Evolutionary conservation across 1,140 invertebrate species (phyloP), one percentile per base, ranked within the genome.

Genomic region (Apis florea): DNA sequence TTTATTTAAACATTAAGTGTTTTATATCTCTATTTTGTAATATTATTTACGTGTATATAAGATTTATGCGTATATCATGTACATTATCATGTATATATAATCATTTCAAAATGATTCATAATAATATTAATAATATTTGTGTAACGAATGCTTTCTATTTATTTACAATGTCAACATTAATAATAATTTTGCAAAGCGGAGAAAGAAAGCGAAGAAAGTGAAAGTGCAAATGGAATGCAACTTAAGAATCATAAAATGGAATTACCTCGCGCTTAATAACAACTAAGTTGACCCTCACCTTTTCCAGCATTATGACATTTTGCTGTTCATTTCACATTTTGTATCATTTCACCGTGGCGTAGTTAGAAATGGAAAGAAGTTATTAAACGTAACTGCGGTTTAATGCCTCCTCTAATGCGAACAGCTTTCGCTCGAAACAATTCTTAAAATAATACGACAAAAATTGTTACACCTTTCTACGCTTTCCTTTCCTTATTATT

Each of bases 231-330:
- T 15, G 31, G n/a, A 51, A 51, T 51, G 47, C 66, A 24, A 13
- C 9, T 51, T 68, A 17, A 47, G n/a, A 51, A 24, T 24, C 47
- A 24, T 68, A 49, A 68, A 68, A 24, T 13, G 66, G n/a, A 68
- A 68, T 68, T 49, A 68, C 66, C n/a, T 68, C n/a, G 47, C 13
- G 13, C 47, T 68, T 68, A 68, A 68, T 51, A 49, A 51, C 66
- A 51, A 21, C 66, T n/a, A n/a, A 13, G 66, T 67, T 49, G 66
- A n/a, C 40, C 40, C 66, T 67, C 66, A 51, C 66, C 66, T 66
- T 66, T n/a, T 66, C 12, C 64, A 66, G 21, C 64, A n/a, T 19
- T 49, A 9, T 68, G 13, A 51, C n/a, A 49, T 51, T 68, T 49
- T 51, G 40, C 31, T n/a, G n/a, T 13, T 51, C 13, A 10, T 49